Evolutionary conservation across 2,113 vertebrate genomes (phyloP).

Genomic region (Colinus virginianus): DNA sequence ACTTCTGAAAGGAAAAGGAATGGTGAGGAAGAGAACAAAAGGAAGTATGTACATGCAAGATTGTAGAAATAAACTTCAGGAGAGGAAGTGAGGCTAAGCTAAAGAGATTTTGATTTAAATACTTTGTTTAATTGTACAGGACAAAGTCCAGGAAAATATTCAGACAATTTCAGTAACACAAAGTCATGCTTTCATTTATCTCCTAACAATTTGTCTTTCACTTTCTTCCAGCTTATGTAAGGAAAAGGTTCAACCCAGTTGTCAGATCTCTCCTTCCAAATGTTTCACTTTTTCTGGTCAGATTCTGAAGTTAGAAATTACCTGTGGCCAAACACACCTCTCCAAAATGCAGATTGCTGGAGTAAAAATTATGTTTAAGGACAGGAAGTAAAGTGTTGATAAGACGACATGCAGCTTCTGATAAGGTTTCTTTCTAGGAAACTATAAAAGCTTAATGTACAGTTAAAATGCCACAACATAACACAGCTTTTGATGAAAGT

Average conservation of each 20-base stretch:
- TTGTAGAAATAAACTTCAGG: slow-evolving; percentile 20
- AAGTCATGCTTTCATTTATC: neutral
- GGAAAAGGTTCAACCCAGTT: neutral
- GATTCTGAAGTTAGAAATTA: neutral
- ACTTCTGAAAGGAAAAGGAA: slow-evolving; percentile 45
- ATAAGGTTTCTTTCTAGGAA: slow-evolving; percentile 32
- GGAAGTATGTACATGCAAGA: slow-evolving; percentile 57
- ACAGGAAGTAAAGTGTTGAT: neutral
- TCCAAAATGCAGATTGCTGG: neutral
- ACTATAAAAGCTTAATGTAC: neutral
- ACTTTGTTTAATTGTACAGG: slow-evolving; percentile 41
- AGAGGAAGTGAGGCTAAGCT: slow-evolving; percentile 49
- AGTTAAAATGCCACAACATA: neutral
- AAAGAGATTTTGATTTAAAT: slow-evolving; percentile 44
- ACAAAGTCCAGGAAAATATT: slow-evolving; percentile 31
- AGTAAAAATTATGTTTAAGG: neutral
- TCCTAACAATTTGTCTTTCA: neutral
- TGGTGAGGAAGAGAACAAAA: neutral
- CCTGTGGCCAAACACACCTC: neutral
- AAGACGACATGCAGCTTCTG: neutral
- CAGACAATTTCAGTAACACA: neutral
- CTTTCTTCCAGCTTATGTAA: neutral
- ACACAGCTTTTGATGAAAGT: neutral
- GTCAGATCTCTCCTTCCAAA: neutral
- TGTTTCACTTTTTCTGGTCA: neutral